A percentile compares a stretch with the other conserved stretches of the same genome.
Conservation (phyloP, 1,140 invertebrate genomes). For the Gonatopus flavifemur region DNA sequence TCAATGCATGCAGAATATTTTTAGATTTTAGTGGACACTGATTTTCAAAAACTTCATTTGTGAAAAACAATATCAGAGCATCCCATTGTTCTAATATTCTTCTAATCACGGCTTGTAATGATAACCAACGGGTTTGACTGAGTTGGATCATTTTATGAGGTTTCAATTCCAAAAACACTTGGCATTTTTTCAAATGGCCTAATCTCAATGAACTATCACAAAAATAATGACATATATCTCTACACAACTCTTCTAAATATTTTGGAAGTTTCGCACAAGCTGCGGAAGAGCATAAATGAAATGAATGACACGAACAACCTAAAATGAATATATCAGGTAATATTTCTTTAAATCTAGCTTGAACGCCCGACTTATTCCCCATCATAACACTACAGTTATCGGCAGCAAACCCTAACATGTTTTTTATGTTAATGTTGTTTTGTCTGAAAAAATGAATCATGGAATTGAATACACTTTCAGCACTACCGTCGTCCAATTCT, state of each 20-base stretch:
- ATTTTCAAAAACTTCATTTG: conserved; percentile 8
- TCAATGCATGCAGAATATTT: conserved; percentile 18
- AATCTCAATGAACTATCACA: conserved; percentile 12
- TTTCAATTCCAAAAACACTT: conserved; percentile 11
- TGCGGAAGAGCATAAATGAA: conserved; percentile 15
- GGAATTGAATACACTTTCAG: too few species aligned
- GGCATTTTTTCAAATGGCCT: conserved; percentile 5
- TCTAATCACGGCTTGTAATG: conserved; percentile 1
- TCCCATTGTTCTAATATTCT: conserved; percentile 17
- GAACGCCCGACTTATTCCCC: conserved; percentile 37
- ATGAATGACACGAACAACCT: conserved; percentile 43
- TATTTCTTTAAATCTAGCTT: conserved; percentile 24
- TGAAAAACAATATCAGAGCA: conserved; percentile 8
- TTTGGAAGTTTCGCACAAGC: conserved; percentile 14
- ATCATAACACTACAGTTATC: conserved; percentile 46
- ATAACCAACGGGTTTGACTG: conserved; percentile 16
- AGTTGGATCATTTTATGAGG: conserved; percentile 13
- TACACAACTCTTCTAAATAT: conserved; percentile 11
- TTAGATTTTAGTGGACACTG: conserved; percentile 15
- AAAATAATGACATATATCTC: conserved; percentile 11
- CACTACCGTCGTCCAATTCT: too few species aligned
- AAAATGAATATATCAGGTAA: conserved; percentile 34
- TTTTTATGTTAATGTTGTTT: too few species aligned
- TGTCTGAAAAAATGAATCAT: too few species aligned
- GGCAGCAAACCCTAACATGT: conserved; percentile 42